Conservation (phyloP, 2,888 invertebrate genomes). For the Habroteleia sp. region DNA sequence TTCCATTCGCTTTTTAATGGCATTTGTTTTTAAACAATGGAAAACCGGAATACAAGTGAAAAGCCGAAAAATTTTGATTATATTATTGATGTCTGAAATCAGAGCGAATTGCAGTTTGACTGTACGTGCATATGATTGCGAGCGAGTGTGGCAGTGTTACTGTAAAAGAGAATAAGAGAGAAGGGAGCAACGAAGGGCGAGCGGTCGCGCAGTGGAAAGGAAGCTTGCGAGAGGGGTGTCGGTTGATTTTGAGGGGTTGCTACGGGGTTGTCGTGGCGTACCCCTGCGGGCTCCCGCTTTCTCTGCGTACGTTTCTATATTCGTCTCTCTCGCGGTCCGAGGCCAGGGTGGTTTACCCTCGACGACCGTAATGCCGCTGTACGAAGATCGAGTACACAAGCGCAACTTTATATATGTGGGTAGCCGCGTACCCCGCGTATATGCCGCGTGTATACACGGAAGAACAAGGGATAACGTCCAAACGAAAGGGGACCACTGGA, state of each 20-base stretch:
- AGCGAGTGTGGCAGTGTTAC: constrained; percentile 25
- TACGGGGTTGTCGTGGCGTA: constrained; percentile 81
- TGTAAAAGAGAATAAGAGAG: constrained; percentile 61
- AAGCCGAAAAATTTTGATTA: constrained; percentile 14
- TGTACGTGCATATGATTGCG: constrained; percentile 38
- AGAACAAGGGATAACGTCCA: constrained; percentile 66
- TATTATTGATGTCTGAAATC: constrained; percentile 31
- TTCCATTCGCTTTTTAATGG: too few species aligned
- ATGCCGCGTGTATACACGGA: constrained; percentile 61
- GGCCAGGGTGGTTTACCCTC: constrained; percentile 74
- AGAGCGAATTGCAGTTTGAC: constrained; percentile 51
- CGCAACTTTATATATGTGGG: constrained; percentile 68
- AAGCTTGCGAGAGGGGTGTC: constrained; percentile 69
- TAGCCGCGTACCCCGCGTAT: constrained; percentile 68
- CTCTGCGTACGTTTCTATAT: constrained; percentile 60
- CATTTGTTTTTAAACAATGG: too few species aligned
- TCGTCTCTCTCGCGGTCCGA: constrained; percentile 65
- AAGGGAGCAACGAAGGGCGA: constrained; percentile 43
- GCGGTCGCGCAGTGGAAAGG: constrained; percentile 58
- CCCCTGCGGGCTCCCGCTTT: constrained; percentile 79
- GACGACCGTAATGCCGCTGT: constrained; percentile 73
- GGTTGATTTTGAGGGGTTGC: constrained; percentile 82
- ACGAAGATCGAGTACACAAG: constrained; percentile 67
- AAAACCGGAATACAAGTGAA: neutral
- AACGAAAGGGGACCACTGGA: constrained; percentile 74